Percentiles rank a stretch among this genome's conserved stretches.
Evolutionary conservation across 2,113 vertebrate genomes (phyloP).

Genomic region (Coryphaenoides rupestris): DNA sequence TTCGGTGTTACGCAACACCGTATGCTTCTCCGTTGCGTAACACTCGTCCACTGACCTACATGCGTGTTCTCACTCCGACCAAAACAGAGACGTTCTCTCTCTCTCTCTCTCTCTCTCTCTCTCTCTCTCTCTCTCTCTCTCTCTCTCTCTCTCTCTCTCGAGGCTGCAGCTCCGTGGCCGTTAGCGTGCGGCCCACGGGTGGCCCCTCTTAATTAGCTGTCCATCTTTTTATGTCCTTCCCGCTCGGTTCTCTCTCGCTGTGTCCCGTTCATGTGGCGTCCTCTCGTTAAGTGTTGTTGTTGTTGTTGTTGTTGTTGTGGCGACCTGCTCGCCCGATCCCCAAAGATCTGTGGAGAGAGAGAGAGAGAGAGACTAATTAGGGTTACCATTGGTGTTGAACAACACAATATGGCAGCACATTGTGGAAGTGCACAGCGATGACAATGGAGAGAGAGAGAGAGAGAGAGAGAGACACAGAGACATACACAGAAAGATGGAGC

Average conservation of each 20-base stretch:
- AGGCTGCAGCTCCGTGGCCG: constrained; percentile 15
- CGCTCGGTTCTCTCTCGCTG: background rate
- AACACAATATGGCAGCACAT: constrained; percentile 16
- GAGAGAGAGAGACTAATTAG: constrained; percentile 45
- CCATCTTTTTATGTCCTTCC: constrained; percentile 13
- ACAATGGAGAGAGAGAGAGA: too few species aligned
- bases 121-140: too few species aligned
- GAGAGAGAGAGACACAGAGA: too few species aligned
- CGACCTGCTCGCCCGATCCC: constrained; percentile 45
- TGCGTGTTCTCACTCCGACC: too few species aligned
- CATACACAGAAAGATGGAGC: constrained; percentile 2
- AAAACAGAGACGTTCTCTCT: too few species aligned
- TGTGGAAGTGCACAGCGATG: constrained; percentile 12
- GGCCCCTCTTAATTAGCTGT: constrained; percentile 36
- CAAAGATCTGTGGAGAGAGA: constrained; percentile 24
- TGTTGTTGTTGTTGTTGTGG: constrained; percentile 28
- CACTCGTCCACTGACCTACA: too few species aligned
- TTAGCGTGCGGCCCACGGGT: constrained; percentile 24
- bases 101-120: too few species aligned
- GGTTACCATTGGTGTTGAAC: constrained; percentile 48
- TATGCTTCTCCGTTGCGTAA: too few species aligned
- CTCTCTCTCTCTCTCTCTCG: too few species aligned
- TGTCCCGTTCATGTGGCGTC: constrained; percentile 12
- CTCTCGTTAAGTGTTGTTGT: constrained; percentile 62
- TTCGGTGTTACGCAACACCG: too few species aligned